phyloP scores from a whole-genome alignment of 2,113 vertebrate species.

The Parus major region DNA sequence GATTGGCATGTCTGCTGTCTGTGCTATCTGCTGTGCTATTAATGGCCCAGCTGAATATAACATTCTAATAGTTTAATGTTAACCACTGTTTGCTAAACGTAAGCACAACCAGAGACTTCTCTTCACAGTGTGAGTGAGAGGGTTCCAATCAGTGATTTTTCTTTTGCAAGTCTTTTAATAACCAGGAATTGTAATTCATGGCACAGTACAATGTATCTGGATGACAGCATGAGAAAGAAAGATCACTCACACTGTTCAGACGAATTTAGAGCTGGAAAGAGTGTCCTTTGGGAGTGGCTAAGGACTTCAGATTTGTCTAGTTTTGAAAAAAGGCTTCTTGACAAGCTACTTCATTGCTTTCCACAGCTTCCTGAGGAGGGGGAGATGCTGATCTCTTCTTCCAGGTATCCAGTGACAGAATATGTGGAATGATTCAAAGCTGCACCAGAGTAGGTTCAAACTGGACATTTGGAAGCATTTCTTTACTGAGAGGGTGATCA shows the following conservation, averaged over 20 bases:
- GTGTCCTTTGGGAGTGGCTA: rapidly evolving
- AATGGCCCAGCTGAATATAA: background rate
- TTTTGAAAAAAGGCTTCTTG: background rate
- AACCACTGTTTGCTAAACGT: background rate
- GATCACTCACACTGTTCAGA: background rate
- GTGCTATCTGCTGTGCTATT: background rate
- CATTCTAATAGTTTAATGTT: background rate
- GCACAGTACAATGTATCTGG: background rate
- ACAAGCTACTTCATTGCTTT: rapidly evolving
- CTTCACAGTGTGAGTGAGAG: background rate
- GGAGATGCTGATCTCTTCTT: background rate
- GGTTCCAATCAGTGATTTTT: background rate
- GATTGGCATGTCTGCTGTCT: background rate
- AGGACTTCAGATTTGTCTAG: background rate
- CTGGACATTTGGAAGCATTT: background rate
- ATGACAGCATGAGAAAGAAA: background rate
- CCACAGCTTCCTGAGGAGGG: background rate
- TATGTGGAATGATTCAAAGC: rapidly evolving
- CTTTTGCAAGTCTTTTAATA: background rate
- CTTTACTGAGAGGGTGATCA: rapidly evolving
- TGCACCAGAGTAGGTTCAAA: background rate
- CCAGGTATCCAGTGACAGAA: no score
- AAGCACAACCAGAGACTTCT: background rate
- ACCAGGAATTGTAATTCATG: background rate
- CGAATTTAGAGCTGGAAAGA: background rate